Percentiles rank a stretch among this genome's conserved stretches.
Evolutionary conservation across 2,797 vertebrate species (phyloP).

Genomic region (Melopsittacus undulatus): DNA sequence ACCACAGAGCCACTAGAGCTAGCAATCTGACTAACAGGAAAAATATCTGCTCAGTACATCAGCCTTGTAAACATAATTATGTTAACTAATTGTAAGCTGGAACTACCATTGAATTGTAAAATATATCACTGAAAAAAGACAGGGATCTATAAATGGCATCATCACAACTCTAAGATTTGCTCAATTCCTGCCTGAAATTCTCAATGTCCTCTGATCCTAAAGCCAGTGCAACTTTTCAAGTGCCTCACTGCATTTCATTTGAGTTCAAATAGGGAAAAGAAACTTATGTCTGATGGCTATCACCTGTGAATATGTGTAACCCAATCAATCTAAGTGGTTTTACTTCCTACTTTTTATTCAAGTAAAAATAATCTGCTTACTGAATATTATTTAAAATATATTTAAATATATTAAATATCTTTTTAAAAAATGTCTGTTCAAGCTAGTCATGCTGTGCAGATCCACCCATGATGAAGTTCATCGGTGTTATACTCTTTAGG

Average conservation of each 20-base stretch:
- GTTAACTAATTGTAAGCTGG: neutral
- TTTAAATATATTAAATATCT: neutral
- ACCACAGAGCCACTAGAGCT: neutral
- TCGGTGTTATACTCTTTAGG: neutral
- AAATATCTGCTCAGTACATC: neutral
- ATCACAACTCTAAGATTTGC: neutral
- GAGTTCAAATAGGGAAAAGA: neutral
- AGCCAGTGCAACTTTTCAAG: neutral
- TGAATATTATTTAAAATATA: neutral
- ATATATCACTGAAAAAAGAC: neutral
- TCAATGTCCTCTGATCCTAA: neutral
- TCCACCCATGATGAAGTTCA: neutral
- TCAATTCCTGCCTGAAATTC: neutral
- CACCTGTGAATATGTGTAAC: neutral
- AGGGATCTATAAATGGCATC: neutral
- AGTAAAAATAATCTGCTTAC: neutral
- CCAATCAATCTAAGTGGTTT: neutral
- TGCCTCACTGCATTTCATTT: neutral
- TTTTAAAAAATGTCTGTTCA: neutral
- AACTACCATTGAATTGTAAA: neutral
- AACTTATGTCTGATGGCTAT: neutral
- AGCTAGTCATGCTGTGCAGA: neutral
- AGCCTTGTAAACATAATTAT: neutral
- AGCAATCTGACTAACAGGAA: neutral
- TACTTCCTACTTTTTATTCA: neutral